A percentile compares a stretch with the other conserved stretches of the same genome.
Evolutionary conservation across 1,140 invertebrate species (phyloP).

Genomic region (Drosophila dunni): DNA sequence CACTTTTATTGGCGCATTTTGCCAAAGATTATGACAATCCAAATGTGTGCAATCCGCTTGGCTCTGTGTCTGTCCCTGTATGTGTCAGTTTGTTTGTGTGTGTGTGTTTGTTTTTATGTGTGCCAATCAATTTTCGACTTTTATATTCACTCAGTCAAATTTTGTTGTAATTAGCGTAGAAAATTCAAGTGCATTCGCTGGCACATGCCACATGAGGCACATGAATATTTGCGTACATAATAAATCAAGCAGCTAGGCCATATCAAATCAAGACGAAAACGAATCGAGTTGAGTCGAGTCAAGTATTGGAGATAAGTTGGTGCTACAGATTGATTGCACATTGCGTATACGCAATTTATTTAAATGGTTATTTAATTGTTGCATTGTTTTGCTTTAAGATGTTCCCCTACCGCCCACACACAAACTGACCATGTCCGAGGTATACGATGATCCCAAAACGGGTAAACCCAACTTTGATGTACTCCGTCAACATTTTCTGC

Average conservation of each 20-base stretch:
- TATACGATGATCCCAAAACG: slow-evolving; percentile 95
- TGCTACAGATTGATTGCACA: slow-evolving; percentile 43
- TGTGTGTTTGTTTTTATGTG: slow-evolving; percentile 59
- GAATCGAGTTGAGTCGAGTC: background rate
- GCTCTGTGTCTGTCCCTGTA: background rate
- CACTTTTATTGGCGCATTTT: slow-evolving; percentile 63
- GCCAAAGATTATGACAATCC: slow-evolving; percentile 65
- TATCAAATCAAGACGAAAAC: background rate
- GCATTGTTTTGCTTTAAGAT: slow-evolving; percentile 78
- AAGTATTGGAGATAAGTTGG: slow-evolving; percentile 70
- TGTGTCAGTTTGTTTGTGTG: slow-evolving; percentile 21
- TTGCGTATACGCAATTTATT: slow-evolving; percentile 23
- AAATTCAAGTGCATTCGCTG: slow-evolving; percentile 58
- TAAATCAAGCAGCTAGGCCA: slow-evolving; percentile 63
- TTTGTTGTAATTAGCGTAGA: slow-evolving; percentile 67
- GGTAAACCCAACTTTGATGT: slow-evolving; percentile 97
- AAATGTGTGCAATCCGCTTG: slow-evolving; percentile 43
- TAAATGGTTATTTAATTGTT: background rate
- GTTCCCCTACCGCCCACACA: slow-evolving; percentile 98
- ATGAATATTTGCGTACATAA: slow-evolving; percentile 26
- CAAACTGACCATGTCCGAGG: slow-evolving; percentile 97
- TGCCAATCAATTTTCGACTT: slow-evolving; percentile 81
- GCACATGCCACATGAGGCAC: slow-evolving; percentile 40
- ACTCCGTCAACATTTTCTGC: slow-evolving; percentile 99
- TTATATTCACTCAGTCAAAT: slow-evolving; percentile 79